Evolutionary conservation across 2,888 invertebrate genomes (phyloP), one percentile per base, ranked within the genome.

Genomic region (Dryobotodes eremita): DNA sequence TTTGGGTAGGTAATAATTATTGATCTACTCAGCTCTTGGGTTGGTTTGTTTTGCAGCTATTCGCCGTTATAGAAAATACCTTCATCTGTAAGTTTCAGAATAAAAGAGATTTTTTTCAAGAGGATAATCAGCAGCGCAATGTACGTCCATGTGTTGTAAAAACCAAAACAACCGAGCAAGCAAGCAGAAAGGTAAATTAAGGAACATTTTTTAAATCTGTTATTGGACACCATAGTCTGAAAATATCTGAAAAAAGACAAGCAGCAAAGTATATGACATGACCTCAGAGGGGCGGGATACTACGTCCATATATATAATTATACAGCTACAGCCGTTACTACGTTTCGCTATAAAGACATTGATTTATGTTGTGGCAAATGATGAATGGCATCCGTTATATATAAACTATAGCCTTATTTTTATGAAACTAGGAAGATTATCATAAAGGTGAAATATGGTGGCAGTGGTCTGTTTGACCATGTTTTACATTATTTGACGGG

Each of bases 311-410:
- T 74, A 48, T 59, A 64, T 74, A 71, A 71, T 70, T 48, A 62
- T 70, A 55, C 55, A 2, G 10, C 68, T 59, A 48, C n/a, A 55
- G 0, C 31, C 15, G 20, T 57, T 59, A n/a, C 53, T 66, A 59
- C 69, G 42, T 71, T 82, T 74, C 4, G 57, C 57, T 57, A 59
- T 2, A n/a, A 42, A 69, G 75, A 83, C 79, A 36, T 42, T 80
- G 83, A 83, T 83, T 64, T 72, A 83, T 83, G 71, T 72, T 79
- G 42, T 31, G 53, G 59, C 31, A 46, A 72, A 72, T 61, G n/a
- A 20, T 20, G 59, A 71, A 61, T 53, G 83, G 64, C 75, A 64
- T 69, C 59, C 23, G 75, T 65, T 75, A 48, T 61, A 48, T 42
- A 31, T 42, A 61, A 79, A 82, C 59, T 64, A 50, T 15, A 55